Evolutionary conservation across 2,113 vertebrate genomes (phyloP).

Genomic region (Australoheros scitulus): DNA sequence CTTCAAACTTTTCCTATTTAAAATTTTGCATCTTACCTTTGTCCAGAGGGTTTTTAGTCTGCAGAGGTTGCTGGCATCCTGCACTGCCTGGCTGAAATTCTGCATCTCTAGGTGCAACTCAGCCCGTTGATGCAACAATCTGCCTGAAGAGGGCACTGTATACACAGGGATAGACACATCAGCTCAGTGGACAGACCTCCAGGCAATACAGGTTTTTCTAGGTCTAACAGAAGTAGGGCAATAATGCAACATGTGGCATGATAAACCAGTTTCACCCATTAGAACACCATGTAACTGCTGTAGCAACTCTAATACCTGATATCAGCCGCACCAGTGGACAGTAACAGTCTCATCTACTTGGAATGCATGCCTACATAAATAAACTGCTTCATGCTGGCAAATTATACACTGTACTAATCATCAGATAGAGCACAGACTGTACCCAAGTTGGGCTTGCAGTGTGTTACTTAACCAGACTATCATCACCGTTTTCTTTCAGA

Average conservation of each 20-base stretch:
- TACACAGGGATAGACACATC: slow-evolving; percentile 1
- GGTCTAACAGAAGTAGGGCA: slow-evolving; percentile 61
- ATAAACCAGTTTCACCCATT: slow-evolving; percentile 13
- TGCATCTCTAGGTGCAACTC: slow-evolving; percentile 85
- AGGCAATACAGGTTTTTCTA: slow-evolving; percentile 2
- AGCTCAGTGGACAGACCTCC: slow-evolving; percentile 14
- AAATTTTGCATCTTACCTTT: slow-evolving; percentile 77
- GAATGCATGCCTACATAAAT: background rate
- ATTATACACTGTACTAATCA: background rate
- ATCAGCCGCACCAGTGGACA: background rate
- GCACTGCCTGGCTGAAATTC: slow-evolving; percentile 85
- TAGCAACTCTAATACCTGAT: background rate
- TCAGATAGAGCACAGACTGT: background rate
- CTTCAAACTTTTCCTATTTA: background rate
- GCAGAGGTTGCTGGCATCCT: slow-evolving; percentile 82
- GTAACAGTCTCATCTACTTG: background rate
- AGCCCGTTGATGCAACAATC: slow-evolving; percentile 82
- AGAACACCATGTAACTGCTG: background rate
- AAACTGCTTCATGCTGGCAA: background rate
- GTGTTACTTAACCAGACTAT: background rate
- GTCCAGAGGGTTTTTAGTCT: slow-evolving; percentile 82
- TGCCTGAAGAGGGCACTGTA: slow-evolving; percentile 84
- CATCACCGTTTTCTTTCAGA: background rate
- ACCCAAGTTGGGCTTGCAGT: background rate
- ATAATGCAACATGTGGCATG: slow-evolving; percentile 23